Conservation (phyloP, 2,113 vertebrate genomes). For the Pituophis catenifer region DNA sequence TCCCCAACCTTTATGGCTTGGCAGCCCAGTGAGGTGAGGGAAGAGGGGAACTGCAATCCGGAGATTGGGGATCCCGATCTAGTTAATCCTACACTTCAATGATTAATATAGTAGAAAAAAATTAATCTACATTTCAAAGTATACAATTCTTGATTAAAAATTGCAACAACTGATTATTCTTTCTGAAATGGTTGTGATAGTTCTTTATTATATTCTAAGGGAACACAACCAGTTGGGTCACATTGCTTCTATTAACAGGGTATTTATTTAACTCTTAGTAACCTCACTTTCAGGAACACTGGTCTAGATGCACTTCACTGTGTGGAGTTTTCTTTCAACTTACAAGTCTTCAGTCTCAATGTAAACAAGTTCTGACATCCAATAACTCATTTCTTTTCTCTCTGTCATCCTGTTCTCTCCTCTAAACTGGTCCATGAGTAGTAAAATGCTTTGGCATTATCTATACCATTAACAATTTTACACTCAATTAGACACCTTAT, state of each 20-base stretch:
- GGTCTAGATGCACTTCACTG: neutral
- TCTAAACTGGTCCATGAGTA: slow-evolving; percentile 27
- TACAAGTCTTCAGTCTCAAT: neutral
- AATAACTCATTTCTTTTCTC: slow-evolving; percentile 31
- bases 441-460: slow-evolving; percentile 44
- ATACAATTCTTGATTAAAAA: neutral
- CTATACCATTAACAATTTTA: slow-evolving; percentile 60
- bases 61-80: neutral
- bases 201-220: neutral
- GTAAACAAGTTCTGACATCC: slow-evolving; percentile 25
- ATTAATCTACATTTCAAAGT: neutral
- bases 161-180: slow-evolving; percentile 3
- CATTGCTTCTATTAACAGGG: neutral
- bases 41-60: neutral
- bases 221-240: neutral
- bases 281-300: neutral
- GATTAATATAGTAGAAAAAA: neutral
- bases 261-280: slow-evolving; percentile 3
- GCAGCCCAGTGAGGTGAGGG: rapidly evolving
- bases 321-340: slow-evolving; percentile 15
- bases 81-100: neutral
- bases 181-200: neutral
- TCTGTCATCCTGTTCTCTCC: slow-evolving; percentile 34
- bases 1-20: neutral
- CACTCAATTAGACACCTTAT: slow-evolving; percentile 53